Percentiles rank a stretch among this genome's conserved stretches.
Evolutionary conservation across 2,797 vertebrate species (phyloP).

Genomic region (Alcedo quadribrachys): DNA sequence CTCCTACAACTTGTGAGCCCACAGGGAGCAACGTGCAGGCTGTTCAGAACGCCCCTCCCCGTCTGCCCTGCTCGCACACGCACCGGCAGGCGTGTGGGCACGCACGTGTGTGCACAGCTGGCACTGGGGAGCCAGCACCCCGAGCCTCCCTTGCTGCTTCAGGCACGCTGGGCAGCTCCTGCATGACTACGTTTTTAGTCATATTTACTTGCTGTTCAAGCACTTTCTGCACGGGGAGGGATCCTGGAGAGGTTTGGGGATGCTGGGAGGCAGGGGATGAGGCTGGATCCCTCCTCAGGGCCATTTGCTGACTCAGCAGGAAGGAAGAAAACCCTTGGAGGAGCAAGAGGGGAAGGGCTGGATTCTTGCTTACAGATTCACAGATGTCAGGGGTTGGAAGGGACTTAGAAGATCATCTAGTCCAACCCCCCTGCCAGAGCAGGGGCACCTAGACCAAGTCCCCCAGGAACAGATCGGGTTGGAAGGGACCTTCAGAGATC

Average conservation of each 20-base stretch:
- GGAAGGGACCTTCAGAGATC: not conserved
- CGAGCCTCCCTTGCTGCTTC: rapidly evolving
- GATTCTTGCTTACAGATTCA: not conserved
- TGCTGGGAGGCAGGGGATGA: not conserved
- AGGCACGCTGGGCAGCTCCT: not conserved
- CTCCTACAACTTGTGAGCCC: not conserved
- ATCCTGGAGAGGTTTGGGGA: not conserved
- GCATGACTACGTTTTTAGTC: not conserved
- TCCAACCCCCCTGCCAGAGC: no score
- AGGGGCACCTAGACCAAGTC: no score
- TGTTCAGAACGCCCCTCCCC: not conserved
- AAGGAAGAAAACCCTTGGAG: not conserved
- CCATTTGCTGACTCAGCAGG: conserved; percentile 10
- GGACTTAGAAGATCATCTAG: not conserved
- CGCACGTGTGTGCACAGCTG: rapidly evolving
- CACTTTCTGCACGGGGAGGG: rapidly evolving
- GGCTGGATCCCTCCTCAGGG: not conserved
- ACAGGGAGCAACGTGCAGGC: not conserved
- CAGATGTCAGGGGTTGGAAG: not conserved
- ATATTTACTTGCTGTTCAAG: not conserved
- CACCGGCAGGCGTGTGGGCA: not conserved
- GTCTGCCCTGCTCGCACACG: not conserved
- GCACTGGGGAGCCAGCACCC: not conserved
- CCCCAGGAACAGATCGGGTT: not conserved
- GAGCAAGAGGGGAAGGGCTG: not conserved